Percentiles rank a stretch among this genome's conserved stretches.
These are phyloP conservation scores for Dicycla oo DNA, from an alignment of 2,888 invertebrate genomes.

Conservation along the genomic window DNA sequence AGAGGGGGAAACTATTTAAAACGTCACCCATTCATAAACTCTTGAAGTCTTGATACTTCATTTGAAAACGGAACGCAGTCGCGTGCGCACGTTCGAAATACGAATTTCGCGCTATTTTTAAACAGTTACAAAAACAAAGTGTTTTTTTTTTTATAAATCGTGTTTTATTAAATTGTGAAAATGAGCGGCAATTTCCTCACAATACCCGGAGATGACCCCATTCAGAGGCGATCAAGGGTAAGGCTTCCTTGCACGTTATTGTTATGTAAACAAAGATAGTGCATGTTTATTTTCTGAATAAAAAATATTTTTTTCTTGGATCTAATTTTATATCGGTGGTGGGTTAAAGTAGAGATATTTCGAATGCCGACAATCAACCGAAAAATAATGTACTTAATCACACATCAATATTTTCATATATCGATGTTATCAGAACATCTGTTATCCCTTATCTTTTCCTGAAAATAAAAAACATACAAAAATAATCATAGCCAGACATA, in stretches of 20 bases:
- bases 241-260: constrained; percentile 70
- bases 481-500: constrained; percentile 32
- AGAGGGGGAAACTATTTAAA: constrained; percentile 80
- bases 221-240: constrained; percentile 85
- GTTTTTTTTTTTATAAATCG: constrained; percentile 67
- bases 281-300: constrained; percentile 21
- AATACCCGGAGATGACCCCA: constrained; percentile 85
- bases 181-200: constrained; percentile 89
- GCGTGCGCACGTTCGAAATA: constrained; percentile 81
- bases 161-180: constrained; percentile 74
- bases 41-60: constrained; percentile 77
- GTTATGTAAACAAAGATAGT: constrained; percentile 53
- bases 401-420: constrained; percentile 10
- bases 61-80: constrained; percentile 77
- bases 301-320: neutral
- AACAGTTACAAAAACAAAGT: constrained; percentile 68
- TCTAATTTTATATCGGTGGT: neutral
- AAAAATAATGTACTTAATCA: constrained; percentile 24
- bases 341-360: neutral
- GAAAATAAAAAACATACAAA: constrained; percentile 17
- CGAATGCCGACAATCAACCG: neutral
- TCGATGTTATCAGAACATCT: constrained; percentile 11
- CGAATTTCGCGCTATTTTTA: constrained; percentile 69
- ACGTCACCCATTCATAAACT: constrained; percentile 89
- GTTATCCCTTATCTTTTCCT: neutral